Evolutionary conservation across 2,113 vertebrate species (phyloP).

Genomic region (Pterophyllum scalare): DNA sequence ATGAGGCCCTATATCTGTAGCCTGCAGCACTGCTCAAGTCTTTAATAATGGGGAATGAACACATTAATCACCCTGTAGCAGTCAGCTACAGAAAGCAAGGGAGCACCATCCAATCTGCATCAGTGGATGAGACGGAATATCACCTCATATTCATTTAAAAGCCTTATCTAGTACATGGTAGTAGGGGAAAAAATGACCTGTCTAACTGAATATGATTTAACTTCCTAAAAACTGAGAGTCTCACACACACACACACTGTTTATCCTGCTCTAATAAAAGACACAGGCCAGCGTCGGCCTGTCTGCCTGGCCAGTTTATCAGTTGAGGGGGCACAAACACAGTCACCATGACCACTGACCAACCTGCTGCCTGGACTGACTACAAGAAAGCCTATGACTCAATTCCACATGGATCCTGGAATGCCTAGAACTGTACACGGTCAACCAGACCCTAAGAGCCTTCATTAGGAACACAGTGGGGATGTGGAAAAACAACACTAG

Average conservation of each 20-base stretch:
- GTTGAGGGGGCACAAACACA: neutral
- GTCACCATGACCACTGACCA: neutral
- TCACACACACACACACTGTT: neutral
- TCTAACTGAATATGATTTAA: slow-evolving; percentile 62
- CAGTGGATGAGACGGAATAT: slow-evolving; percentile 42
- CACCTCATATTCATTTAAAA: slow-evolving; percentile 48
- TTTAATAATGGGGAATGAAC: slow-evolving; percentile 99
- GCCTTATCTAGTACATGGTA: slow-evolving; percentile 53
- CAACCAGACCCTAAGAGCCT: too few relatives aligned
- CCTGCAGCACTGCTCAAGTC: slow-evolving; percentile 95
- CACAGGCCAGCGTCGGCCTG: neutral
- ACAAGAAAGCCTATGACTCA: too few relatives aligned
- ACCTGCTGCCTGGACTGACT: too few relatives aligned
- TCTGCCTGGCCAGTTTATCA: neutral
- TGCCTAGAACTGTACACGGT: too few relatives aligned
- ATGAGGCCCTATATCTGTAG: slow-evolving; percentile 94
- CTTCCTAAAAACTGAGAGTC: slow-evolving; percentile 31
- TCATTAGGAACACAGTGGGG: too few relatives aligned
- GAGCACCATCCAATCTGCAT: slow-evolving; percentile 69
- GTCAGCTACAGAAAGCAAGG: slow-evolving; percentile 89
- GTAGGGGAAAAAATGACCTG: slow-evolving; percentile 53
- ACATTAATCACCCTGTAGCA: slow-evolving; percentile 98
- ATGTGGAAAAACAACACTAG: too few relatives aligned
- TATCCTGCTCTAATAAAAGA: neutral
- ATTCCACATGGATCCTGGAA: too few relatives aligned